Conservation (phyloP, 2,888 invertebrate genomes). For the Quadroppia sp. region DNA sequence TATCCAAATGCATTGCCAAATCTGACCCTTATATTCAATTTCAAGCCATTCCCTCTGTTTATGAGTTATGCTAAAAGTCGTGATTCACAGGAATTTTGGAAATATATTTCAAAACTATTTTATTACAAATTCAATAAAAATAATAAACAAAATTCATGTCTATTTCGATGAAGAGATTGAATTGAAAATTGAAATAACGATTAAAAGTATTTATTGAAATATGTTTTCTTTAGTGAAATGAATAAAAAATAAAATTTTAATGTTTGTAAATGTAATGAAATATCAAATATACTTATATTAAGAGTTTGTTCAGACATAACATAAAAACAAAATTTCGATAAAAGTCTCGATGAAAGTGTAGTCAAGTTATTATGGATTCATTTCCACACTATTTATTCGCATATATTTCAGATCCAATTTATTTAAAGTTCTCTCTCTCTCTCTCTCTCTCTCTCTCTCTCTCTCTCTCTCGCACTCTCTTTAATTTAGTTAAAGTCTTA, state of each 20-base stretch:
- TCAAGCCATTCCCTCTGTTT: too few species aligned
- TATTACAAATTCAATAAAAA: too few species aligned
- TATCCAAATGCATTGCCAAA: too few species aligned
- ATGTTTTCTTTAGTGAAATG: background rate
- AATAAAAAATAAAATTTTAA: background rate
- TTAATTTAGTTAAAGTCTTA: too few species aligned
- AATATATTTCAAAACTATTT: too few species aligned
- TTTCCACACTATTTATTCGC: slow-evolving; percentile 9
- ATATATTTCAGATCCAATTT: slow-evolving; percentile 32
- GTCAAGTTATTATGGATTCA: background rate
- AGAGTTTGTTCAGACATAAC: background rate
- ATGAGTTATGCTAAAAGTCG: too few species aligned
- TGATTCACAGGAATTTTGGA: too few species aligned
- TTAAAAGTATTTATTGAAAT: background rate
- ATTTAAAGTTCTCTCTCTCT: background rate
- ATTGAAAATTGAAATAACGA: background rate
- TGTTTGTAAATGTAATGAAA: slow-evolving; percentile 17
- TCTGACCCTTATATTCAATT: too few species aligned
- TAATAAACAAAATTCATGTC: background rate
- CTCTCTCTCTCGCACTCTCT: too few species aligned
- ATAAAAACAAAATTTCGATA: slow-evolving; percentile 25
- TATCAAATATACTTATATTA: background rate
- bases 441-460: too few species aligned
- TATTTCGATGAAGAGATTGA: background rate
- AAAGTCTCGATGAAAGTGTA: background rate